Evolutionary conservation across 2,113 vertebrate species (phyloP).

Genomic region (Istiophorus platypterus): DNA sequence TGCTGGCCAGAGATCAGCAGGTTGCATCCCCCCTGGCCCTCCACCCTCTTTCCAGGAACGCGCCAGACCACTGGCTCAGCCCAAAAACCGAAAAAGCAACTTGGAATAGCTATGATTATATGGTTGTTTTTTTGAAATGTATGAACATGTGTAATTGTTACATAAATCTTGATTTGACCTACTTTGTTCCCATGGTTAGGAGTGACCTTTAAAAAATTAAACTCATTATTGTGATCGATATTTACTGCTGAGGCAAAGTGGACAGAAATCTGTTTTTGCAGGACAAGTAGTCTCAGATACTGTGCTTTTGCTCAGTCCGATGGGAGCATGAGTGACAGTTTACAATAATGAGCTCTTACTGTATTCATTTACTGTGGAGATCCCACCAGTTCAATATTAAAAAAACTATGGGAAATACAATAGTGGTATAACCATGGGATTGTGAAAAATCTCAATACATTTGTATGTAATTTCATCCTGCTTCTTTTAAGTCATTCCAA

Average conservation of each 20-base stretch:
- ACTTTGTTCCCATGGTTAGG: background rate
- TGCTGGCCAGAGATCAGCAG: slow-evolving; percentile 23
- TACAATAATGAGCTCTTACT: background rate
- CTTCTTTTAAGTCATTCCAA: background rate
- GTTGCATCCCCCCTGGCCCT: background rate
- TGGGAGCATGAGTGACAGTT: background rate
- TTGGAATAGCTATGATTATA: background rate
- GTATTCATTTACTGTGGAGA: background rate
- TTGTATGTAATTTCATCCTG: background rate
- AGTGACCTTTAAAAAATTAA: background rate
- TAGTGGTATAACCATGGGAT: background rate
- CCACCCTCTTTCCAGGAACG: slow-evolving; percentile 31
- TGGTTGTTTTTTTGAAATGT: background rate
- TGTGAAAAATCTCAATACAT: background rate
- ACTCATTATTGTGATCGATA: background rate
- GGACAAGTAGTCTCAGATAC: background rate
- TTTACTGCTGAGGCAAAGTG: background rate
- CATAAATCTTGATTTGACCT: background rate
- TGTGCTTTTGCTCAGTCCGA: background rate
- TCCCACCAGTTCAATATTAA: background rate
- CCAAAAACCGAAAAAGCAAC: background rate
- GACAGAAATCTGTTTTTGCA: background rate
- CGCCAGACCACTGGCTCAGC: background rate
- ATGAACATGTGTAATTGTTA: background rate
- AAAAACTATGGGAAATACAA: background rate